Evolutionary conservation across 2,888 invertebrate genomes (phyloP), one percentile per base, ranked within the genome.

Genomic region (Drosophila cracens): DNA sequence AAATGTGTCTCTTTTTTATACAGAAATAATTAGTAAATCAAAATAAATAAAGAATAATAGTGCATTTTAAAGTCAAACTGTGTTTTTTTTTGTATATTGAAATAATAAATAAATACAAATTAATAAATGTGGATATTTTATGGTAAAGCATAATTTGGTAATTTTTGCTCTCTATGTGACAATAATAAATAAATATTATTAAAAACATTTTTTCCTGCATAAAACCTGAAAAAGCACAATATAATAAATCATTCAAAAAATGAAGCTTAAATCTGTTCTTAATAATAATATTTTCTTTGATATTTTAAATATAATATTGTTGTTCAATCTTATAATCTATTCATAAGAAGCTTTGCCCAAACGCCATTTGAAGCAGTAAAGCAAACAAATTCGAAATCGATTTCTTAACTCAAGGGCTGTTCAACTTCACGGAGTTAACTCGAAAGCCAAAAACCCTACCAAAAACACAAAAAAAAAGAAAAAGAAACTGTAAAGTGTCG

Each of bases 401-500:
- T 76, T 78, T 78, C 48, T 38, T 65, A 61, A 53, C 54, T 66
- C 76, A 62, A 61, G 61, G 61, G 33, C 54, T 62, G n/a, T 57
- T 63, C 58, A 59, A 43, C 62, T 64, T 64, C 6, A 27, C 21
- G 18, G n/a, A 63, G 76, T 69, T 60, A 73, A 70, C 61, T 46
- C 58, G n/a, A 70, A 67, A 36, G 21, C 21, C 27, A 10, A 29
- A 60, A 64, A 57, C 11, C 43, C 21, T n/a, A 16, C 36, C 1
- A 18, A 11, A 18, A 38, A 53, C 2, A n/a, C 16, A 13, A 31
- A 27, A 52, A 27, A 27, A 33, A 5, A 5, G 29, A 21, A 29
- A 4, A n/a, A 40, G 53, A 58, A 84, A 70, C 73, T 83, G 82
- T 83, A 86, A 81, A 70, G 60, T 75, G 58, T 77, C 62, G 68